Evolutionary conservation across 2,797 vertebrate genomes (phyloP), one percentile per base, ranked within the genome.

Genomic region (Luscinia megarhynchos): DNA sequence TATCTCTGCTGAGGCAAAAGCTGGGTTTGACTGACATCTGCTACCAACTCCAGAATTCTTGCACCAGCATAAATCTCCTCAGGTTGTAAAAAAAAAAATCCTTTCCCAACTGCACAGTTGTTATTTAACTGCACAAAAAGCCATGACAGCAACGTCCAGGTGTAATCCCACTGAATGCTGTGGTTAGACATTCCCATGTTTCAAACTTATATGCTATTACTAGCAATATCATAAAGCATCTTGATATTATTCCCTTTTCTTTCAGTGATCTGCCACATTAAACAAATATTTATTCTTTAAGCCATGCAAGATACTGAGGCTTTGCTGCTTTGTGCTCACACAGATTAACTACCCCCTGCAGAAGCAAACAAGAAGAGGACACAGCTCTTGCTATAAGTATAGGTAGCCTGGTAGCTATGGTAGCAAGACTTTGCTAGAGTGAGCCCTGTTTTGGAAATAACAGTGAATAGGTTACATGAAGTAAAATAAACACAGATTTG

Each of bases 361-460:
- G 74, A 79, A 55, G 32, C 21, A 73, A 74, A 55, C 6, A 55
- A 43, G 36, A n/a, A 78, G 48, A 54, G 62, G n/a, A 18, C 16
- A 14, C 5, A 40, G 54, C 10, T 66, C 48, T 73, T 48, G 15
- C 36, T 57, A 0, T 14, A 58, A 23, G 21, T 55, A 48, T 12
- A 55, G 24, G 58, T 84, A 90, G 38, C 54, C 62, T 74, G 64
- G 89, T 94, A 91, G 81, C 89, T 94, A 75, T 91, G 93, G 94
- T 24, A 93, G 89, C 84, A 75, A 92, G 62, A 8, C 36, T 70
- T 80, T 80, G 75, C 67, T 40, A 41, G 72, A 70, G 41, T 8
- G 15, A 90, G 43, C 7, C 46, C 46, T 89, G 59, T 38, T 93
- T 73, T 48, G 53, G 46, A 89, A 91, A 57, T 59, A 89, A 40